Percentiles rank a stretch among this genome's conserved stretches.
These are phyloP conservation scores for Chaenodraco wilsoni DNA, from an alignment of 2,797 vertebrate species.

Conservation along the genomic window DNA sequence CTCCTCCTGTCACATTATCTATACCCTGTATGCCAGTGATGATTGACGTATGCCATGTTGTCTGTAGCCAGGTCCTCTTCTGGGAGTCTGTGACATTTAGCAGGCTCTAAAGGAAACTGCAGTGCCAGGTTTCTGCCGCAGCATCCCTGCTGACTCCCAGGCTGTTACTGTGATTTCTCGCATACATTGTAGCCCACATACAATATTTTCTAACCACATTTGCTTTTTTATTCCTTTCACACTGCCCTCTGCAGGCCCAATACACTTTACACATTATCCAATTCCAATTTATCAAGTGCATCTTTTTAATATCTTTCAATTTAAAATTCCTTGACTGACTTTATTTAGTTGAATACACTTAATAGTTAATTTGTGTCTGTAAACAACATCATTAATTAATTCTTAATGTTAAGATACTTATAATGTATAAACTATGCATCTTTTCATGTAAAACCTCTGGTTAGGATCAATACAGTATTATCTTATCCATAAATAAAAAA, in stretches of 20 bases:
- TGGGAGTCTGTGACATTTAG: conserved; percentile 2
- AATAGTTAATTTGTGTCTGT: neutral
- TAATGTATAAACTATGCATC: neutral
- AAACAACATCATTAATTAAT: neutral
- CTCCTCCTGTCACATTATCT: neutral
- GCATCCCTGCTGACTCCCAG: neutral
- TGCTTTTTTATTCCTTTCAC: conserved; percentile 2
- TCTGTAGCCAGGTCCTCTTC: neutral
- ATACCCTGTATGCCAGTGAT: neutral
- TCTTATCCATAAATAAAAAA: neutral
- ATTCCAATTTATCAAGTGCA: neutral
- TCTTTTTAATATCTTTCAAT: neutral
- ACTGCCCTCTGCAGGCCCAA: neutral
- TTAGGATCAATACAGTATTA: too few relatives aligned
- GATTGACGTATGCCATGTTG: neutral
- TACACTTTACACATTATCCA: neutral
- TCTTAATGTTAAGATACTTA: neutral
- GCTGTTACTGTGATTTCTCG: conserved; percentile 11
- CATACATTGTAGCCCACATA: neutral
- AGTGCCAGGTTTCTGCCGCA: neutral
- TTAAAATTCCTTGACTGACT: neutral
- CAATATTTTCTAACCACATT: conserved; percentile 11
- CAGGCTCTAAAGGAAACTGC: conserved; percentile 1
- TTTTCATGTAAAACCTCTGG: too few relatives aligned
- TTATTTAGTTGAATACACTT: neutral